Conservation (phyloP, 2,888 invertebrate species). For the Omphaloscelis lunosa region DNA sequence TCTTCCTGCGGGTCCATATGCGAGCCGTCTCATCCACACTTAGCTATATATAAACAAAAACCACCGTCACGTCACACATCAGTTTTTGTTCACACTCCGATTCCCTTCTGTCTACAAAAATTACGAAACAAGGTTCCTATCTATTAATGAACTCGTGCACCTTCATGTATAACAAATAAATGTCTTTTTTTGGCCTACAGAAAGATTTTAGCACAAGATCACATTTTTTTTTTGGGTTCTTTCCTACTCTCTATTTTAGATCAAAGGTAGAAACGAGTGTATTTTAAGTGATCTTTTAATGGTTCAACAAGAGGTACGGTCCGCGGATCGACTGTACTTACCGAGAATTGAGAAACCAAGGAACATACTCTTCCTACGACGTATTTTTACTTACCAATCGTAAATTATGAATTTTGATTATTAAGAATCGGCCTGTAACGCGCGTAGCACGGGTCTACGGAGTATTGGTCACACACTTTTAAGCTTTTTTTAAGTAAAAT, state of each 20-base stretch:
- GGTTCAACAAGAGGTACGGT: constrained; percentile 42
- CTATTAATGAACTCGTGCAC: constrained; percentile 18
- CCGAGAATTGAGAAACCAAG: constrained; percentile 15
- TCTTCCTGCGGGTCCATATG: constrained; percentile 86
- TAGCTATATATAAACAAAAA: constrained; percentile 84
- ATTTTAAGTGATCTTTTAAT: constrained; percentile 58
- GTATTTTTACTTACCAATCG: neutral
- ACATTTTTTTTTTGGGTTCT: constrained; percentile 66
- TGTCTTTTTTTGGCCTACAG: neutral
- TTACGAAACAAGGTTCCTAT: constrained; percentile 19
- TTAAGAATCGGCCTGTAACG: neutral
- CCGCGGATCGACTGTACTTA: constrained; percentile 25
- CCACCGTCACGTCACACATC: constrained; percentile 67
- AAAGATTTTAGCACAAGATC: constrained; percentile 53
- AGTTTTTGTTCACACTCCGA: constrained; percentile 74
- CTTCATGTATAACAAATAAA: constrained; percentile 30
- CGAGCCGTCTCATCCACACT: constrained; percentile 78
- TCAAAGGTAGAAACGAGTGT: constrained; percentile 52
- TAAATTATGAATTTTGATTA: constrained; percentile 3
- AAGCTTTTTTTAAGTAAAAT: neutral
- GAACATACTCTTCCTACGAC: neutral
- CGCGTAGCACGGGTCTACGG: constrained; percentile 31
- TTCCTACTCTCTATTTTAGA: constrained; percentile 46
- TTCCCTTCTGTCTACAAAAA: constrained; percentile 55
- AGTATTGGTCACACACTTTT: neutral